Percentiles rank a stretch among this genome's conserved stretches.
phyloP scores from a whole-genome alignment of 2,888 invertebrate species.

The Spilosoma lubricipeda region DNA sequence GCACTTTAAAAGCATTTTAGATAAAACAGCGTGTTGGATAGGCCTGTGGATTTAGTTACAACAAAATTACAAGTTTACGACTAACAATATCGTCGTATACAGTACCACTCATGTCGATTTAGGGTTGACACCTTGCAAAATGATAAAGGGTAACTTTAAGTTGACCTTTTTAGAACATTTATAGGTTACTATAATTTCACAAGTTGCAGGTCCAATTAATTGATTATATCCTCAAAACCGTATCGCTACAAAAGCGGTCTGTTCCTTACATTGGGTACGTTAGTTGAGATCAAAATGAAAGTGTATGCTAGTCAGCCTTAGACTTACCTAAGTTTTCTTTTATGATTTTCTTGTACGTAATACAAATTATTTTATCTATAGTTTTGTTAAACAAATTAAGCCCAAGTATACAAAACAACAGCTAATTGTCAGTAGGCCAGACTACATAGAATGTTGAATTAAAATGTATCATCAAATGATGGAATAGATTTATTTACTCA shows the following conservation, averaged over 20 bases:
- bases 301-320: not conserved
- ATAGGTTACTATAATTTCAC: not conserved
- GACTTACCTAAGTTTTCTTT: not conserved
- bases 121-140: slow-evolving; percentile 46
- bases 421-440: not conserved
- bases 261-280: too few relatives aligned
- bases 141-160: not conserved
- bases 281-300: not conserved
- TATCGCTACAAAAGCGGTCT: not conserved
- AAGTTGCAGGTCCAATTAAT: not conserved
- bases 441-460: not conserved
- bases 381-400: not conserved
- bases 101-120: slow-evolving; percentile 58
- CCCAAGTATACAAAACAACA: too few relatives aligned
- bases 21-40: slow-evolving; percentile 73
- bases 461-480: not conserved
- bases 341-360: not conserved
- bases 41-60: slow-evolving; percentile 75
- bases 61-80: slow-evolving; percentile 82
- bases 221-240: not conserved
- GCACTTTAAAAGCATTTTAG: slow-evolving; percentile 80
- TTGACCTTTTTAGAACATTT: not conserved
- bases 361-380: not conserved
- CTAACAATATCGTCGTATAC: slow-evolving; percentile 74
- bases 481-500: not conserved